phyloP scores from a whole-genome alignment of 2,113 vertebrate genomes.

The Lathamus discolor region DNA sequence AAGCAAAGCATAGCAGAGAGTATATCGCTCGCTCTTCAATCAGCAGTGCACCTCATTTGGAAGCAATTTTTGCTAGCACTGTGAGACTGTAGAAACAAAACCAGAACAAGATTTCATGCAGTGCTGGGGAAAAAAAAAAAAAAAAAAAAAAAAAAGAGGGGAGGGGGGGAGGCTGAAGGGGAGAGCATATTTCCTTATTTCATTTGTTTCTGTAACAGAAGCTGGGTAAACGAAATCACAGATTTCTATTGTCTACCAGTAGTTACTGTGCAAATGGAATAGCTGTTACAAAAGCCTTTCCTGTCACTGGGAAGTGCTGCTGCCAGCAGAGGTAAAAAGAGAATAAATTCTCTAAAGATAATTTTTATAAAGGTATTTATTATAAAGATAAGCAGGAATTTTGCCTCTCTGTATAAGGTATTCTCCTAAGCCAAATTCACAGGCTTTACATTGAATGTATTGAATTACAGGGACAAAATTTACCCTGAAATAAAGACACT shows the following conservation, averaged over 20 bases:
- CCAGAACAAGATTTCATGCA: not conserved
- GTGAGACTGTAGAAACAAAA: not conserved
- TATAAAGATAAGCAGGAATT: not conserved
- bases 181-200: not conserved
- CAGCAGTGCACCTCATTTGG: not conserved
- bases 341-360: not conserved
- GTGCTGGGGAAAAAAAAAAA: not conserved
- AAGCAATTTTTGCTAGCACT: not conserved
- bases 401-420: not conserved
- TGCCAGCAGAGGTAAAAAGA: not conserved
- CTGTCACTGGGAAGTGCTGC: not conserved
- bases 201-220: not conserved
- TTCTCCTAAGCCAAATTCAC: not conserved
- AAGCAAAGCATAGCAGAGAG: not conserved
- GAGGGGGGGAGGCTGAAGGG: accelerated
- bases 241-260: not conserved
- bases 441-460: not conserved
- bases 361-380: not conserved
- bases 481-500: not conserved
- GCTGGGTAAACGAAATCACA: not conserved
- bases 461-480: not conserved
- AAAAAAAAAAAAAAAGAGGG: not conserved
- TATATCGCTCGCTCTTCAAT: not conserved
- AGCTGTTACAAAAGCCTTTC: not conserved
- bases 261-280: not conserved